phyloP scores from a whole-genome alignment of 2,113 vertebrate genomes.

The Cryptomyrus ogoouensis region DNA sequence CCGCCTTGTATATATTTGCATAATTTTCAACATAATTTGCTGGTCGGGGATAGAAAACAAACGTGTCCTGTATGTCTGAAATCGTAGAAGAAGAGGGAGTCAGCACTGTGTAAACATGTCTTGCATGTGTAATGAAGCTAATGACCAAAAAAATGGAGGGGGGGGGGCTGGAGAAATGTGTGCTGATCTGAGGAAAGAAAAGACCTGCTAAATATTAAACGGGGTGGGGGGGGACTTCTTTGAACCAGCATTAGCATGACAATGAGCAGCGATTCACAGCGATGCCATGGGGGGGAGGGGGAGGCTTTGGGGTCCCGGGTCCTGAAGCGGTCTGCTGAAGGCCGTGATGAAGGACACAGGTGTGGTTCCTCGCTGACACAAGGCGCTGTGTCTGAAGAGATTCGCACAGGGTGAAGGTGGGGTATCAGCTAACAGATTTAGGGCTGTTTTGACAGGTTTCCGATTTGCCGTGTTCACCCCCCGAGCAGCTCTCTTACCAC shows the following conservation, averaged over 20 bases:
- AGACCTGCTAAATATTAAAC: constrained; percentile 13
- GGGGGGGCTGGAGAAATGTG: background rate
- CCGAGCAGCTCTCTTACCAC: background rate
- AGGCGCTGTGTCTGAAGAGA: constrained; percentile 9
- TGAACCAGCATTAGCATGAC: constrained; percentile 25
- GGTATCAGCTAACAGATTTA: constrained; percentile 21
- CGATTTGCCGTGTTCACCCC: background rate
- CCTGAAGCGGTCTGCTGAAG: background rate
- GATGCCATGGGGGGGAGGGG: background rate
- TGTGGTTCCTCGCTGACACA: background rate
- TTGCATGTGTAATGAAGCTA: background rate
- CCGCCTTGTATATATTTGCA: background rate
- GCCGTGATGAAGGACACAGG: background rate
- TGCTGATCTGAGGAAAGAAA: background rate
- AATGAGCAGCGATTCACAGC: constrained; percentile 23
- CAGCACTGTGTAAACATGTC: background rate
- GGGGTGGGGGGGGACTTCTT: background rate
- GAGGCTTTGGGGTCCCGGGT: background rate
- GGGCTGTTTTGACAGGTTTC: constrained; percentile 13
- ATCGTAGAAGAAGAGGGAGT: background rate
- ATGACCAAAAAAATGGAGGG: background rate
- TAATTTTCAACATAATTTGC: background rate
- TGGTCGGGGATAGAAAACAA: background rate
- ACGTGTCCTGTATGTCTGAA: background rate
- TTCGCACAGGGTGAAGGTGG: background rate